Base-by-base conservation (phyloP, 2,888 invertebrate genomes). In the Brachycybe producta region DNA sequence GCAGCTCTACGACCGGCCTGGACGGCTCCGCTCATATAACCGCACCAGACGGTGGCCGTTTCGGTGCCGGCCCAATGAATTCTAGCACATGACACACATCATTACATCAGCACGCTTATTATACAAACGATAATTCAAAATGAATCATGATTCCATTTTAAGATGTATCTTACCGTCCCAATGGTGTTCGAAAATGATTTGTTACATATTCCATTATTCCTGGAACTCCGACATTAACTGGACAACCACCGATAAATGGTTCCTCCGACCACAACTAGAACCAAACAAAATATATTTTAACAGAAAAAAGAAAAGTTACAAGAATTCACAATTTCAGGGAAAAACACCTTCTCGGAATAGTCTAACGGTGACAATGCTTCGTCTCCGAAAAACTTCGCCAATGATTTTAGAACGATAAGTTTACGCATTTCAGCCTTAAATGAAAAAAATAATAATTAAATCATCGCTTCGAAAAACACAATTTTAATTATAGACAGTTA, bases 201-300 rank as follows among this genome's bases (percentile, higher is more conserved):
- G 5, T 27, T n/a, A 47, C 15, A n/a, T 47, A 47, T 24, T 48
- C 21, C 34, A 65, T 58, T 15, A 63, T 59, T 1, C 67, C 67
- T 17, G 64, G 68, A 15, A 61, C 65, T 55, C 58, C 62, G 57
- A 61, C 62, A 52, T 57, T 59, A n/a, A 61, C 63, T 57, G 69
- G 69, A 54, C 70, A 68, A 3, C 70, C 70, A 3, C 69, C 68
- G 26, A 62, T 62, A 58, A 65, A 69, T 34, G 62, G 64, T 52
- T 70, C 69, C 19, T 61, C 61, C 3, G 61, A 54, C 69, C 70
- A 70, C 47, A 63, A 59, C 55, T 65, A 11, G 15, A 46, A 5
- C 19, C 17, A 8, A 38, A 44, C 5, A 44, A 15, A 15, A 38
- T n/a, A 13, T 13, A 5, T n/a, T 13, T 21, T n/a, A 8, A 23